These are phyloP conservation scores for Sylvicola cinctus DNA, from an alignment of 2,888 invertebrate genomes.

Conservation along the genomic window DNA sequence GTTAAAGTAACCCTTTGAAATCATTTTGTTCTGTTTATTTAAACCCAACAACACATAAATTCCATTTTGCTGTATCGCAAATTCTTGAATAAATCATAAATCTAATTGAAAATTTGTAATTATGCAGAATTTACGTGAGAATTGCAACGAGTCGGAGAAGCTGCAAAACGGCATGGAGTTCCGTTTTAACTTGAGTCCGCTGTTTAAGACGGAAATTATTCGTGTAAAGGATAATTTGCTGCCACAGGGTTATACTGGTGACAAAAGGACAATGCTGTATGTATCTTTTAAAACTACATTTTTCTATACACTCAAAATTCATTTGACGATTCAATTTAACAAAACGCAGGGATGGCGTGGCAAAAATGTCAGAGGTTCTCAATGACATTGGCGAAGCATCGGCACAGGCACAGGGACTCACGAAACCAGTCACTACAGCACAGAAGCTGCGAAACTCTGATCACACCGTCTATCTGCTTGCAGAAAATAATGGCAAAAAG, in stretches of 20 bases:
- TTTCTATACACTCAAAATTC: not conserved
- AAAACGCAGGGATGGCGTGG: slow-evolving; percentile 32
- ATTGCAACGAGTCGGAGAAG: not conserved
- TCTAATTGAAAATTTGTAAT: too few relatives aligned
- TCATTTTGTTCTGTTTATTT: too few relatives aligned
- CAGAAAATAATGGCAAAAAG: slow-evolving; percentile 30
- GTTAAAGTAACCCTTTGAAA: too few relatives aligned
- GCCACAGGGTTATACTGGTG: slow-evolving; percentile 30
- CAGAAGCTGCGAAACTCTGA: slow-evolving; percentile 39
- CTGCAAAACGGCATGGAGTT: slow-evolving; percentile 25
- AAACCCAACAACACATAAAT: too few relatives aligned
- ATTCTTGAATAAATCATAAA: too few relatives aligned
- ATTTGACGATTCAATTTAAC: not conserved
- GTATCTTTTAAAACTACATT: slow-evolving; percentile 10
- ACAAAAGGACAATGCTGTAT: slow-evolving; percentile 30
- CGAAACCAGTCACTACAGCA: slow-evolving; percentile 50
- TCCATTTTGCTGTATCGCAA: too few relatives aligned
- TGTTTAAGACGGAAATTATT: slow-evolving; percentile 29
- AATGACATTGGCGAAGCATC: slow-evolving; percentile 54
- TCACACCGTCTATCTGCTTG: slow-evolving; percentile 22
- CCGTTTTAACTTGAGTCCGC: slow-evolving; percentile 30
- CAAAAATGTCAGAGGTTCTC: slow-evolving; percentile 38
- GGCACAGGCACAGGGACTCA: slow-evolving; percentile 49
- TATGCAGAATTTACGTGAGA: not conserved
- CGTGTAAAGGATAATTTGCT: slow-evolving; percentile 29